These are phyloP conservation scores for Melipona bicolor DNA, from an alignment of 2,888 invertebrate species.

Conservation along the genomic window DNA sequence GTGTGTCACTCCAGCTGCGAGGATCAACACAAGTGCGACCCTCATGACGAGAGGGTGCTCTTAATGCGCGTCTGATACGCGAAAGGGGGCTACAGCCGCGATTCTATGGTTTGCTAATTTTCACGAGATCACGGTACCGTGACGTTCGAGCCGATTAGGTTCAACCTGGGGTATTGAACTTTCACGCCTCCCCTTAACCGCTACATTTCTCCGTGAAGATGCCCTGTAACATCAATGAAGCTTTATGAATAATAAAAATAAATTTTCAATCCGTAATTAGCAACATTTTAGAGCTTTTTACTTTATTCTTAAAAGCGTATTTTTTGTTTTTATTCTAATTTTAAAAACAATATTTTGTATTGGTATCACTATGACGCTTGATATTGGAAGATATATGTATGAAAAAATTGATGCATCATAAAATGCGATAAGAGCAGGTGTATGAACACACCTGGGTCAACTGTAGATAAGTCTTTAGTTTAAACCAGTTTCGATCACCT, in stretches of 20 bases:
- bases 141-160: constrained; percentile 79
- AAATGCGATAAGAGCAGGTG: constrained; percentile 70
- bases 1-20: constrained; percentile 83
- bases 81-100: constrained; percentile 58
- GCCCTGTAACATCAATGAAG: background rate
- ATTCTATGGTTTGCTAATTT: constrained; percentile 81
- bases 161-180: constrained; percentile 68
- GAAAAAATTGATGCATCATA: constrained; percentile 4
- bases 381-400: constrained; percentile 12
- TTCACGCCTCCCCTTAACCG: constrained; percentile 74
- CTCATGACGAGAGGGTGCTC: constrained; percentile 68
- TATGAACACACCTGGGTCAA: constrained; percentile 71
- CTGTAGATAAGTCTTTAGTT: constrained; percentile 45
- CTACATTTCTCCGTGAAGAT: constrained; percentile 17
- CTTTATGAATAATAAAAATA: background rate
- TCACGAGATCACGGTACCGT: constrained; percentile 76
- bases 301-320: too few species aligned
- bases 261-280: background rate
- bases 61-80: constrained; percentile 74
- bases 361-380: background rate
- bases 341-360: background rate
- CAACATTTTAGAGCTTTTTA: background rate
- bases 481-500: constrained; percentile 25
- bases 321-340: too few species aligned
- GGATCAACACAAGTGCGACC: constrained; percentile 81